Evolutionary conservation across 2,888 invertebrate genomes (phyloP), one percentile per base, ranked within the genome.

Genomic region (Lasioglossum lativentre): DNA sequence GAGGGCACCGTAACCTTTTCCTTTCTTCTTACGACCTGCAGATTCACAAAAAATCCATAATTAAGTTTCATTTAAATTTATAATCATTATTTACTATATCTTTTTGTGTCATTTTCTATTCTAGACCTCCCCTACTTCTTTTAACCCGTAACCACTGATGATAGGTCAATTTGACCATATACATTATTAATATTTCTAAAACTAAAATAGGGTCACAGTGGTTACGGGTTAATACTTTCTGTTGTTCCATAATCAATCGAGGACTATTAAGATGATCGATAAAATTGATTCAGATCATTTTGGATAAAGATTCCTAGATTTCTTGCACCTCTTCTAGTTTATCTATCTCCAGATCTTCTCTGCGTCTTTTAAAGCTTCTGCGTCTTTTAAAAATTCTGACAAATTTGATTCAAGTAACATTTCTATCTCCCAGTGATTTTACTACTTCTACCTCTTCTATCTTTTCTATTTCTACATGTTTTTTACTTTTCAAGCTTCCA

Each of bases 1-100:
- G 93, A 97, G 93, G 94, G 96, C 96, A 73, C 95, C 95, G 90
- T 93, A 93, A 78, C 95, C 94, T 86, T 95, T 95, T 75, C 93
- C 93, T 90, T 94, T 94, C 87, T 96, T 96, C 93, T 96, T 96
- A 88, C 96, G 96, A 34, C 88, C 90, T 90, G 78, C n/a, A 75
- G 10, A 81, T 40, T 68, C 12, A 59, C 1, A 12, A 30, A 34
- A 34, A 38, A 10, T 52, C 16, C 16, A 38, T 10, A 42, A 42
- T 16, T 56, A 3, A n/a, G 14, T 16, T 45, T 5, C 16, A 16
- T 38, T 38, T 38, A n/a, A 45, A 45, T 45, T 45, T 45, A 45
- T 40, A 59, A 76, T 40, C n/a, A 19, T 30, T 34, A 34, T 34
- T 34, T 34, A 34, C 2, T 34, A 34, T 3, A n/a, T 3, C 34